Percentiles rank a stretch among this genome's conserved stretches.
phyloP scores from a whole-genome alignment of 1,140 invertebrate genomes.

The Charaxes varanes region DNA sequence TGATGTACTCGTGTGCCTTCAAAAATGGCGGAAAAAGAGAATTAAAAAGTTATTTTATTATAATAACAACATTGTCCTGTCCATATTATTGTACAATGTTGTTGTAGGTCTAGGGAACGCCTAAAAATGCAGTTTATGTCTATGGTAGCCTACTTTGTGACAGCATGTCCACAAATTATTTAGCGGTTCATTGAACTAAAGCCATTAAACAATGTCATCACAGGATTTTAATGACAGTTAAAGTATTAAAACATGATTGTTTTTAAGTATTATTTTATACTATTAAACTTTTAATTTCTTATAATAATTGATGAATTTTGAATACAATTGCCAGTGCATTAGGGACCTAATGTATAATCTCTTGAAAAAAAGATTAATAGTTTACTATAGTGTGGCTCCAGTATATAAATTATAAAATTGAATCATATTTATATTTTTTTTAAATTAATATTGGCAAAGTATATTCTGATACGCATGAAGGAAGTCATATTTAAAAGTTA shows the following conservation, averaged over 20 bases:
- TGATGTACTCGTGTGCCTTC: no score
- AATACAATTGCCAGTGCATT: constrained; percentile 12
- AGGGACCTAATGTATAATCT: constrained; percentile 21
- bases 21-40: no score
- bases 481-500: no score
- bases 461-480: constrained; percentile 8
- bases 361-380: constrained; percentile 15
- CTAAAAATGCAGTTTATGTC: no score
- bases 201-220: constrained; percentile 26
- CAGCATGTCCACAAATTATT: no score
- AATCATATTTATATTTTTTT: constrained; percentile 42
- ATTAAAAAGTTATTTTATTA: no score
- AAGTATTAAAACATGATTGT: constrained; percentile 26
- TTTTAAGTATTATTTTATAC: constrained; percentile 34
- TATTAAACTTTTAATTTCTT: constrained; percentile 18
- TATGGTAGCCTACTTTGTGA: no score
- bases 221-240: constrained; percentile 22
- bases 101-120: no score
- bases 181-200: no score
- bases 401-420: constrained; percentile 29
- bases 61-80: no score
- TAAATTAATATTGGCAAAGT: constrained; percentile 37
- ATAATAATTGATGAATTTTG: constrained; percentile 10
- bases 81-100: no score
- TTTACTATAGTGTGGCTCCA: constrained; percentile 22